Evolutionary conservation across 1,140 invertebrate species (phyloP).

Genomic region (Archivesica marissinica): DNA sequence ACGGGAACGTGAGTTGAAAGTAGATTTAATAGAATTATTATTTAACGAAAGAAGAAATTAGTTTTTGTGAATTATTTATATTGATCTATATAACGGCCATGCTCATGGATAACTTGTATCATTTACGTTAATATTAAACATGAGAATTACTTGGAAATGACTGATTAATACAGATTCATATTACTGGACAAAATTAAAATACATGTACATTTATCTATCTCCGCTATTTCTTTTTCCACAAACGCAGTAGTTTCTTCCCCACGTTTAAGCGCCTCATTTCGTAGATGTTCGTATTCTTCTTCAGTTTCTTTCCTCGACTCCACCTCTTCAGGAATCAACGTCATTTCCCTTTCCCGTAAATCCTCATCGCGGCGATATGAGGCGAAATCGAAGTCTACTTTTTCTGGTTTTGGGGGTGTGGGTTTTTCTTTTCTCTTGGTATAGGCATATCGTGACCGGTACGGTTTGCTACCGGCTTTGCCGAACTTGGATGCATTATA

Average conservation of each 20-base stretch:
- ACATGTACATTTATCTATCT: slow-evolving; percentile 40
- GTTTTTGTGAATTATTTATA: no score
- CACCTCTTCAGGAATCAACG: slow-evolving; percentile 50
- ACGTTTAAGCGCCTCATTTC: slow-evolving; percentile 28
- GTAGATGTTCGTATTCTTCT: background rate
- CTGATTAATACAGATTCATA: no score
- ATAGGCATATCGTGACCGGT: slow-evolving; percentile 41
- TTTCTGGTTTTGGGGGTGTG: slow-evolving; percentile 45
- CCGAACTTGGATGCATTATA: slow-evolving; percentile 15
- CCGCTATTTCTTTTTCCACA: slow-evolving; percentile 35
- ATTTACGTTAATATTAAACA: no score
- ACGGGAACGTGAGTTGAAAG: no score
- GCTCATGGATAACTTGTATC: no score
- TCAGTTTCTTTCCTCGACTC: slow-evolving; percentile 40
- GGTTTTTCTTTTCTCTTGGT: slow-evolving; percentile 43
- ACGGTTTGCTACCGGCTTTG: slow-evolving; percentile 25
- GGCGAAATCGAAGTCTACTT: slow-evolving; percentile 48
- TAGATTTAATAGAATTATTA: no score
- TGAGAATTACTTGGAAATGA: no score
- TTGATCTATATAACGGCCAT: no score
- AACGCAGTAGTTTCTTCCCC: slow-evolving; percentile 48
- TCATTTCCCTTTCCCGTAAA: slow-evolving; percentile 60
- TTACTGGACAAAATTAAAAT: no score
- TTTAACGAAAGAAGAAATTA: no score
- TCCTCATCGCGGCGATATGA: slow-evolving; percentile 44